A percentile compares a stretch with the other conserved stretches of the same genome.
phyloP scores from a whole-genome alignment of 2,797 vertebrate genomes.

The Microchirus variegatus region DNA sequence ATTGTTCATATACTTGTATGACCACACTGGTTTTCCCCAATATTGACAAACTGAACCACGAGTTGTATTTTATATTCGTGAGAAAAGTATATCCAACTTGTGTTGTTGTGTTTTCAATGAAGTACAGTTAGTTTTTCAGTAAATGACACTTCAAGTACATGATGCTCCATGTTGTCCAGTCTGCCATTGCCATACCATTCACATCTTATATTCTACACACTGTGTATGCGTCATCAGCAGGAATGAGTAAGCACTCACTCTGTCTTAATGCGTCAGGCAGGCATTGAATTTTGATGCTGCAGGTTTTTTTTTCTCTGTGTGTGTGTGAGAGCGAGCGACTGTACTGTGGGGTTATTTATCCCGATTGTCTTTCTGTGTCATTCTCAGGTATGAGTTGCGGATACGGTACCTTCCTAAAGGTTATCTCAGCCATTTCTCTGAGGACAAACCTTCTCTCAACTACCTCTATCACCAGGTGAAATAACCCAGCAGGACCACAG shows the following conservation, averaged over 20 bases:
- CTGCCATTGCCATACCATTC: neutral
- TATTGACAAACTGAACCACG: too few relatives aligned
- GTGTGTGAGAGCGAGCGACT: neutral
- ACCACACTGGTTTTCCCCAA: too few relatives aligned
- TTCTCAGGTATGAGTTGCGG: conserved; percentile 92
- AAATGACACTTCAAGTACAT: neutral
- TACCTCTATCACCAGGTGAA: conserved; percentile 99
- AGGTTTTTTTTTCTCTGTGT: conserved; percentile 2
- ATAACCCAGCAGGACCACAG: neutral
- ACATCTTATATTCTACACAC: neutral
- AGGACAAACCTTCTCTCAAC: conserved; percentile 97
- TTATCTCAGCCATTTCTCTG: conserved; percentile 95
- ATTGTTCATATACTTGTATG: neutral
- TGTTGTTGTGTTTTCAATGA: too few relatives aligned
- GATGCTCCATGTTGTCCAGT: neutral
- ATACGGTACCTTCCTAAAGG: conserved; percentile 98
- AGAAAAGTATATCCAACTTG: too few relatives aligned
- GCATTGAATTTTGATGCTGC: neutral
- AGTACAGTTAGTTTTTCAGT: too few relatives aligned
- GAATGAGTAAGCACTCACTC: conserved; percentile 30
- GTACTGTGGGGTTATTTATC: neutral
- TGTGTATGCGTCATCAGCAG: conserved; percentile 19
- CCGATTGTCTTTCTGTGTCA: conserved; percentile 34
- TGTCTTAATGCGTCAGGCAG: conserved; percentile 13
- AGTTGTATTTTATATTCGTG: too few relatives aligned